Evolutionary conservation across 2,888 invertebrate species (phyloP).

Genomic region (Drosophila bunnanda): DNA sequence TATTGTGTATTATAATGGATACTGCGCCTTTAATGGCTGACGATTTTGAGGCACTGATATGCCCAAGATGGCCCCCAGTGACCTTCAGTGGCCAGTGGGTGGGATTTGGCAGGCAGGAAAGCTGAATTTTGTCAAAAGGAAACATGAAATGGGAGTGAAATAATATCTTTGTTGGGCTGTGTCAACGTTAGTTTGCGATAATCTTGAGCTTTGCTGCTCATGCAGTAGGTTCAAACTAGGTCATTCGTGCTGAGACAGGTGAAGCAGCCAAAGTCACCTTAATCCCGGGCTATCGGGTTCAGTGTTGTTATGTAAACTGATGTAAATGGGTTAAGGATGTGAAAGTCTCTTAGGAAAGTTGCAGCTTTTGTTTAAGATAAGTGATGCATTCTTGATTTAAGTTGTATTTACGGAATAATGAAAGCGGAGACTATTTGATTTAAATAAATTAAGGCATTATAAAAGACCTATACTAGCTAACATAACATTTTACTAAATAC

Average conservation of each 20-base stretch:
- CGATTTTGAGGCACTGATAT: conserved; percentile 66
- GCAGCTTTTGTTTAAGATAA: neutral
- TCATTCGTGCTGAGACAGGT: conserved; percentile 28
- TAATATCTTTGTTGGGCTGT: conserved; percentile 26
- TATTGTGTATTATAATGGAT: conserved; percentile 71
- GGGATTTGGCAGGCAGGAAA: neutral
- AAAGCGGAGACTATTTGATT: neutral
- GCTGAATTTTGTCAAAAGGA: conserved; percentile 32
- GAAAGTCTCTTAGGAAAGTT: neutral
- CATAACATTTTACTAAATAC: no score
- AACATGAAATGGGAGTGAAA: conserved; percentile 33
- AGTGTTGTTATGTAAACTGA: conserved; percentile 18
- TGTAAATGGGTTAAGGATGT: conserved; percentile 31
- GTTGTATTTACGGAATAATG: neutral
- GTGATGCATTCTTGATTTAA: neutral
- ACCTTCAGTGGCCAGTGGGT: conserved; percentile 35
- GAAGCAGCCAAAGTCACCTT: conserved; percentile 17
- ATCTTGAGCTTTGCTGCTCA: conserved; percentile 29
- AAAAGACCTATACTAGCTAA: no score
- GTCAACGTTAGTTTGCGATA: conserved; percentile 42
- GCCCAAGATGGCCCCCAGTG: conserved; percentile 43
- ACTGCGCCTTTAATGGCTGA: conserved; percentile 68
- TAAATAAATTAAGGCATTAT: no score
- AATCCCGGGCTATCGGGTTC: conserved; percentile 23
- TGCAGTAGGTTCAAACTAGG: conserved; percentile 20